These are phyloP conservation scores for Drosophila tropicalis DNA, from an alignment of 1,140 invertebrate species.

Conservation along the genomic window DNA sequence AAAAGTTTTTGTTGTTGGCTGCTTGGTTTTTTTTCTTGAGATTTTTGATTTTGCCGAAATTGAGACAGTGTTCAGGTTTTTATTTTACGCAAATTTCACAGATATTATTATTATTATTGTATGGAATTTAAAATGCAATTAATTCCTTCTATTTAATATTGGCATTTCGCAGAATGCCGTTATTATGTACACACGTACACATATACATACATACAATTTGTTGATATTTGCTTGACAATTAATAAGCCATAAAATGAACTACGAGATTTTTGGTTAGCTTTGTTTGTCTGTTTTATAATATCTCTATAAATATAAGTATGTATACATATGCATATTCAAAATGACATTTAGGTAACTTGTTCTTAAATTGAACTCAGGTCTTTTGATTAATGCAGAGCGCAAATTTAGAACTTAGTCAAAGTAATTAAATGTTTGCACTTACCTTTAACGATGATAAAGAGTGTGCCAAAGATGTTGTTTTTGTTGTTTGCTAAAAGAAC, in stretches of 20 bases:
- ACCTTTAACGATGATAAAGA: too few relatives aligned
- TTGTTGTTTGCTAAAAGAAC: too few relatives aligned
- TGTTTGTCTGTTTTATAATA: not conserved
- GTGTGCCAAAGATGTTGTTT: too few relatives aligned
- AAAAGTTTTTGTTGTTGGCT: constrained; percentile 5
- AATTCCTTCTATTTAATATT: constrained; percentile 34
- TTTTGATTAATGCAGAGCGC: not conserved
- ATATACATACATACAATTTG: constrained; percentile 2
- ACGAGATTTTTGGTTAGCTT: too few relatives aligned
- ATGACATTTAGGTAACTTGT: not conserved
- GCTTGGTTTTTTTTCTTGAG: constrained; percentile 16
- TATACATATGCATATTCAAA: too few relatives aligned
- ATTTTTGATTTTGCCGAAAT: constrained; percentile 11
- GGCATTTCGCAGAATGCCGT: constrained; percentile 47
- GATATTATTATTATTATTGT: constrained; percentile 15
- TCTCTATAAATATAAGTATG: not conserved
- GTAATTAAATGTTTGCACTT: too few relatives aligned
- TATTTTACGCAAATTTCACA: constrained; percentile 36
- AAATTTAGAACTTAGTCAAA: too few relatives aligned
- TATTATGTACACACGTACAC: constrained; percentile 1
- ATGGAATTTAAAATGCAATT: constrained; percentile 47
- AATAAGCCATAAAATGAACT: constrained; percentile 3
- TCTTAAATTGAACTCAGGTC: not conserved
- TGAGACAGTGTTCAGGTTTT: constrained; percentile 29
- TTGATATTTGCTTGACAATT: constrained; percentile 22